These are phyloP conservation scores for Adelosebastes latens DNA, from an alignment of 2,797 vertebrate genomes.

Conservation along the genomic window DNA sequence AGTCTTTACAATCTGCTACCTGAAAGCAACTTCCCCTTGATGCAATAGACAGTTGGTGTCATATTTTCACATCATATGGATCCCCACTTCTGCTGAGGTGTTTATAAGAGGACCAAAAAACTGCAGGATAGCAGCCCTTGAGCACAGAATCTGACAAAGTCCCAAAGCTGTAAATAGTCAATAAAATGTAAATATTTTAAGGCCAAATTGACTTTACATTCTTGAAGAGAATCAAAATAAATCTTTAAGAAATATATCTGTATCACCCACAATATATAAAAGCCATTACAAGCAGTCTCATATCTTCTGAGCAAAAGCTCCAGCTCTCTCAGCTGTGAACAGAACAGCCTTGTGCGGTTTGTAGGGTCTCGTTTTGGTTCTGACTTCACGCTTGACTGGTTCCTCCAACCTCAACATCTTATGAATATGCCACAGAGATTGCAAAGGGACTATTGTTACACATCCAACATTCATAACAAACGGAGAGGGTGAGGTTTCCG, in stretches of 20 bases:
- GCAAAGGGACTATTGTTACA: constrained; percentile 12
- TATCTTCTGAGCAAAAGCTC: background rate
- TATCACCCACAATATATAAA: background rate
- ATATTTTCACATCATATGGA: no score
- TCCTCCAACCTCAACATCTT: background rate
- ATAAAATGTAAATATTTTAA: background rate
- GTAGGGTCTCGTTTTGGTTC: background rate
- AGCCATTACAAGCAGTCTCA: background rate
- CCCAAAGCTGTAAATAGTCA: background rate
- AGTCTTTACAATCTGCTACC: no score
- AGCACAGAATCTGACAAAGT: background rate
- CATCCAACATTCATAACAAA: background rate
- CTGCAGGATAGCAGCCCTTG: background rate
- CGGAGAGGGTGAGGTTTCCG: background rate
- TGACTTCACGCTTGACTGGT: background rate
- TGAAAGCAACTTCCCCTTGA: no score
- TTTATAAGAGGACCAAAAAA: background rate
- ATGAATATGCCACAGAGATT: constrained; percentile 14
- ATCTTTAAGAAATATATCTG: background rate
- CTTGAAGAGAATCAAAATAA: background rate
- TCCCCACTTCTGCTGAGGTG: no score
- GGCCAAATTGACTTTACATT: no score
- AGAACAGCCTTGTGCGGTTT: background rate
- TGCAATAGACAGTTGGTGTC: no score
- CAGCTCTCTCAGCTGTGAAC: background rate